Evolutionary conservation across 2,888 invertebrate genomes (phyloP).

Genomic region (Himalopsyche kuldschensis): DNA sequence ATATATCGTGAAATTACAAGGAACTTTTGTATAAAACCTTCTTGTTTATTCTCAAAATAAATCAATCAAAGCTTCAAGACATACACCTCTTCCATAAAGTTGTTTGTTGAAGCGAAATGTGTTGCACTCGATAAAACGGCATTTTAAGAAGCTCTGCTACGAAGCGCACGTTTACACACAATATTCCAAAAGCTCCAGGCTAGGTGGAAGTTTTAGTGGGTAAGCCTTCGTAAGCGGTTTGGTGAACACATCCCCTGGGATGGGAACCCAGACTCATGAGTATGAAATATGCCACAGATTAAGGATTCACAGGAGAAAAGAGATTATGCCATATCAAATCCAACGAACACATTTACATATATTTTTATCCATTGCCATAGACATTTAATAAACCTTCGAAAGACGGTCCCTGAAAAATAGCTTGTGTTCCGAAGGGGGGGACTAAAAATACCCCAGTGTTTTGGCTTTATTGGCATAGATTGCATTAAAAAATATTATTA

Average conservation of each 20-base stretch:
- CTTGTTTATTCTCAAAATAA: too few species aligned
- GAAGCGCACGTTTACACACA: background rate
- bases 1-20: too few species aligned
- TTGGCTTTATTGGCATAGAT: too few species aligned
- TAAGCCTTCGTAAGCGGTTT: background rate
- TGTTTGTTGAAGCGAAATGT: too few species aligned
- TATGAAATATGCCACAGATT: background rate
- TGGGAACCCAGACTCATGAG: background rate
- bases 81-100: too few species aligned
- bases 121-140: background rate
- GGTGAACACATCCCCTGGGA: background rate
- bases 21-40: too few species aligned
- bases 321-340: background rate
- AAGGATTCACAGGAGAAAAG: background rate
- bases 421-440: too few species aligned
- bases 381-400: too few species aligned
- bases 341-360: background rate
- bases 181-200: background rate
- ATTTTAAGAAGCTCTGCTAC: background rate
- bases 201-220: background rate
- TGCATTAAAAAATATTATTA: too few species aligned
- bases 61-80: too few species aligned
- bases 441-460: too few species aligned
- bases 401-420: too few species aligned
- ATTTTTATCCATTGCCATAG: background rate